phyloP scores from a whole-genome alignment of 2,888 invertebrate species.

The Oeneis ivallda region DNA sequence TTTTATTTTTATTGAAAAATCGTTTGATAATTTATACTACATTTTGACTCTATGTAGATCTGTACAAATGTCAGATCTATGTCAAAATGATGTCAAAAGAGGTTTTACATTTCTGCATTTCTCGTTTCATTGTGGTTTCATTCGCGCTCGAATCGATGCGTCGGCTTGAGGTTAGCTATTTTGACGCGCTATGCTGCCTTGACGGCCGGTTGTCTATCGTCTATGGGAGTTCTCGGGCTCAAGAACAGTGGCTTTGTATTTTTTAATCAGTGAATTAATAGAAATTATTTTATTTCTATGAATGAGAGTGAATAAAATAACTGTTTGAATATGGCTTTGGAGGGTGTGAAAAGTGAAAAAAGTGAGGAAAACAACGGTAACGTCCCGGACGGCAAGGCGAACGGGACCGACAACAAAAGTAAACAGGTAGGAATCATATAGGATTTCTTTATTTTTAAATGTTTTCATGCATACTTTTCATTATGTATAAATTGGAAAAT shows the following conservation, averaged over 20 bases:
- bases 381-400: slow-evolving; percentile 77
- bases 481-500: not conserved
- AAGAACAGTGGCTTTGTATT: slow-evolving; percentile 65
- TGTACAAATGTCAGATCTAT: slow-evolving; percentile 3
- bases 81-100: slow-evolving; percentile 20
- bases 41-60: not conserved
- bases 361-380: slow-evolving; percentile 79
- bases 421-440: slow-evolving; percentile 75
- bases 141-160: slow-evolving; percentile 78
- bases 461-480: slow-evolving; percentile 38
- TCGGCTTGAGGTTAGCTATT: slow-evolving; percentile 47
- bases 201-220: slow-evolving; percentile 66
- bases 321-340: slow-evolving; percentile 75
- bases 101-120: slow-evolving; percentile 39
- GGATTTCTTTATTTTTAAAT: slow-evolving; percentile 50
- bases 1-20: not conserved
- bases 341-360: slow-evolving; percentile 80
- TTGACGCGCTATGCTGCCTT: slow-evolving; percentile 50
- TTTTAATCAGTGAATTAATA: slow-evolving; percentile 59
- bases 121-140: slow-evolving; percentile 62
- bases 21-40: not conserved
- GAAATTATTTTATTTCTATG: slow-evolving; percentile 60
- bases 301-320: slow-evolving; percentile 77
- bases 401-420: slow-evolving; percentile 82
- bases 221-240: slow-evolving; percentile 73